Evolutionary conservation across 2,888 invertebrate genomes (phyloP).

Genomic region (Endotricha flammealis): DNA sequence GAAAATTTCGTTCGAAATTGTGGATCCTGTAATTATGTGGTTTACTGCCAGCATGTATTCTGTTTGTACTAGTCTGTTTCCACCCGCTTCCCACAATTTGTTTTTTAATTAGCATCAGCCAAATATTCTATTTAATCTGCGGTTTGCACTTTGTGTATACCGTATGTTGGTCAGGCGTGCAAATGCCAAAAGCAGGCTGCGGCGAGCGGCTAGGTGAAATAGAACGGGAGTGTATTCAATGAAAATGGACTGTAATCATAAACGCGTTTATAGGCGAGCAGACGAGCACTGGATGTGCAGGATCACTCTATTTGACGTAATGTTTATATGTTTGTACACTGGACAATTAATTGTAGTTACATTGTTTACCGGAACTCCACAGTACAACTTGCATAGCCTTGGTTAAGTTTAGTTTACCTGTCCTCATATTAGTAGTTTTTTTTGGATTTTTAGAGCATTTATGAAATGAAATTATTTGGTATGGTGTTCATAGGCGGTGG

Average conservation of each 20-base stretch:
- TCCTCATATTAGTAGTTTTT: background rate
- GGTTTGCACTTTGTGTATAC: conserved; percentile 48
- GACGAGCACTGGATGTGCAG: conserved; percentile 27
- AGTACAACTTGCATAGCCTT: conserved; percentile 7
- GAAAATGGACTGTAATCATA: conserved; percentile 43
- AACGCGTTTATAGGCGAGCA: conserved; percentile 20
- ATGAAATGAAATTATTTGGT: too few species aligned
- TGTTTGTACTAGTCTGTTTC: background rate
- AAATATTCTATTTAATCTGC: conserved; percentile 66
- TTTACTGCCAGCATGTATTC: background rate
- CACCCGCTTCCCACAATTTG: conserved; percentile 20
- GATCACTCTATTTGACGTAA: conserved; percentile 34
- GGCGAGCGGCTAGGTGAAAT: conserved; percentile 45
- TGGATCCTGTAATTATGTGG: background rate
- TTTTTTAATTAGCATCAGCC: conserved; percentile 59
- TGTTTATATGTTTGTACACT: conserved; percentile 39
- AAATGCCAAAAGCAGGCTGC: conserved; percentile 62
- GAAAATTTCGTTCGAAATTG: background rate
- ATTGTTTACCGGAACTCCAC: conserved; percentile 10
- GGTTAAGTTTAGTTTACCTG: conserved; percentile 1
- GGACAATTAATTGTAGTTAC: conserved; percentile 49
- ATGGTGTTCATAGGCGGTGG: too few species aligned
- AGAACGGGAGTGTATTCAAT: conserved; percentile 41
- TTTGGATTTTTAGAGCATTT: too few species aligned
- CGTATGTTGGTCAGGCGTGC: conserved; percentile 45